phyloP scores from a whole-genome alignment of 2,888 invertebrate species.

The Diploptera punctata region DNA sequence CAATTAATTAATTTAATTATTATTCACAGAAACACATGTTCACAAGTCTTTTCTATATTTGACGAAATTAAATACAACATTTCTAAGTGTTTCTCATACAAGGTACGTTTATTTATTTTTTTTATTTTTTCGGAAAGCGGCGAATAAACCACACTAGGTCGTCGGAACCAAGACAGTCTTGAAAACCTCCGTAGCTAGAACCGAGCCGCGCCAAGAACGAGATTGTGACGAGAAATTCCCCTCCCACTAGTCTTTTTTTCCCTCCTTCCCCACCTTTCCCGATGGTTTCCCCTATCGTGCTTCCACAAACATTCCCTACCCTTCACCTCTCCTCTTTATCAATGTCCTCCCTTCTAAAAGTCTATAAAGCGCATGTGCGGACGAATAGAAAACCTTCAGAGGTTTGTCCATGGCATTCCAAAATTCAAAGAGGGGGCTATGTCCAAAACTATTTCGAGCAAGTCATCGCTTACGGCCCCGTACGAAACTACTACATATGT shows the following conservation, averaged over 20 bases:
- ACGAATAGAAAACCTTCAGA: slow-evolving; percentile 9
- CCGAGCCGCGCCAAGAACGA: slow-evolving; percentile 21
- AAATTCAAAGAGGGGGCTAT: slow-evolving; percentile 1
- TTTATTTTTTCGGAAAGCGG: background rate
- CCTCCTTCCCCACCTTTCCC: slow-evolving; percentile 25
- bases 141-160: slow-evolving; percentile 3
- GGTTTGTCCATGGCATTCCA: slow-evolving; percentile 15
- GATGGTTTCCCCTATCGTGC: background rate
- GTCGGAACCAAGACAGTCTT: slow-evolving; percentile 13
- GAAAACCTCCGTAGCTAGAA: slow-evolving; percentile 27
- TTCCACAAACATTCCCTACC: slow-evolving; percentile 1
- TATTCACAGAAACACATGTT: background rate
- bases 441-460: slow-evolving; percentile 19
- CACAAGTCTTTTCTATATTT: background rate
- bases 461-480: background rate
- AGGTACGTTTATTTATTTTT: background rate
- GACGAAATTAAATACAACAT: background rate
- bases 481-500: background rate
- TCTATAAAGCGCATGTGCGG: background rate
- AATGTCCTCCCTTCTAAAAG: slow-evolving; percentile 6
- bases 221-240: slow-evolving; percentile 31
- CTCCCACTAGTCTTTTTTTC: slow-evolving; percentile 23
- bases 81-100: background rate
- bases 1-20: background rate
- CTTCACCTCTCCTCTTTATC: slow-evolving; percentile 13